These are phyloP conservation scores for Thereuonema tuberculata DNA, from an alignment of 1,140 invertebrate genomes.

Conservation along the genomic window DNA sequence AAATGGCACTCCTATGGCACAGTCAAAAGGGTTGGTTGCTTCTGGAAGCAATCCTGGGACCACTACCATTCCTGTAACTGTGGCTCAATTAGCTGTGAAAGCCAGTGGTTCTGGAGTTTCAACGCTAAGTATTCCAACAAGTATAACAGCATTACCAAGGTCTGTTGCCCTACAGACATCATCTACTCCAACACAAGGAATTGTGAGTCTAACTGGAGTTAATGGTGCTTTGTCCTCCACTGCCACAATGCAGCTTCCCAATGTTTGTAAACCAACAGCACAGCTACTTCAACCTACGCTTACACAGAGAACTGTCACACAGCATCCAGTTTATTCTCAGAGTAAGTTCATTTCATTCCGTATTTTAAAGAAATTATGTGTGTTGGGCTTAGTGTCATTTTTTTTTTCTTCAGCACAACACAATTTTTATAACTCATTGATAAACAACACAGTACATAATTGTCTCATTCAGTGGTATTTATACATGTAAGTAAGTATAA, in stretches of 20 bases:
- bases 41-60: neutral
- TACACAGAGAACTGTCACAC: neutral
- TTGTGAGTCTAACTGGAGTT: neutral
- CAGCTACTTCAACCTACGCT: neutral
- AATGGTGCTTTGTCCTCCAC: neutral
- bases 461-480: no score
- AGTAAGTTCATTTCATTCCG: neutral
- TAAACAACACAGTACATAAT: no score
- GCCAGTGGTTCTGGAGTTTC: neutral
- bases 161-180: neutral
- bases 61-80: neutral
- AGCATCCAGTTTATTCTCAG: neutral
- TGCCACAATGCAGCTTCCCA: neutral
- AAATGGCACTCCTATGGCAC: neutral
- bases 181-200: neutral
- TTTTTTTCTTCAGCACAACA: no score
- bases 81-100: constrained; percentile 3
- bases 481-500: no score
- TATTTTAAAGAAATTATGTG: no score
- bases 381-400: no score
- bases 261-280: neutral
- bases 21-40: neutral
- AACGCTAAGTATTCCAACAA: neutral
- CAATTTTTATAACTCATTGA: no score
- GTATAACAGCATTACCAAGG: neutral